Percentiles rank a stretch among this genome's conserved stretches.
phyloP scores from a whole-genome alignment of 2,888 invertebrate species.

The Xestobium rufovillosum region DNA sequence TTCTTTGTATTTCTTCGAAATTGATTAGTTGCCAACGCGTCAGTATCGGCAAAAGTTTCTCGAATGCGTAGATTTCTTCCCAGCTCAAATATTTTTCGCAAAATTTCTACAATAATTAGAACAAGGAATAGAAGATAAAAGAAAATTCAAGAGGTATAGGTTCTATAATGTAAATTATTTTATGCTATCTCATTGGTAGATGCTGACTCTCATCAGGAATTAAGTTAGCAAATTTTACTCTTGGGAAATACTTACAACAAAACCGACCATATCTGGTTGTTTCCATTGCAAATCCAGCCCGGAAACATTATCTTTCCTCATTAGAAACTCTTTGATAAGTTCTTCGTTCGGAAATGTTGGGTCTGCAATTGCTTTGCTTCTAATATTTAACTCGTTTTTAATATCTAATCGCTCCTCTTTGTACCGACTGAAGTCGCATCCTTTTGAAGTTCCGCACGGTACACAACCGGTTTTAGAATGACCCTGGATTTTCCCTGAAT shows the following conservation, averaged over 20 bases:
- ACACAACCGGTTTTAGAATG: slow-evolving; percentile 61
- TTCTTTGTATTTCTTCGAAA: slow-evolving; percentile 24
- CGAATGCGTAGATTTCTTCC: slow-evolving; percentile 68
- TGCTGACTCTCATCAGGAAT: too few relatives aligned
- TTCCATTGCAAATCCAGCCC: slow-evolving; percentile 53
- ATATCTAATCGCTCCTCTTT: slow-evolving; percentile 58
- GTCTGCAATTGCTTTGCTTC: slow-evolving; percentile 58
- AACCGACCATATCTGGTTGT: slow-evolving; percentile 60
- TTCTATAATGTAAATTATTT: too few relatives aligned
- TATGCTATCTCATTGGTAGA: too few relatives aligned
- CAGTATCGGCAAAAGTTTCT: slow-evolving; percentile 67
- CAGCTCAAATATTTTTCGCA: slow-evolving; percentile 61
- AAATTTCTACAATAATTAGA: slow-evolving; percentile 49
- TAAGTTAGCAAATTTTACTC: too few relatives aligned
- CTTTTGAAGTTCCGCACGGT: slow-evolving; percentile 52
- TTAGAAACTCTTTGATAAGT: slow-evolving; percentile 66
- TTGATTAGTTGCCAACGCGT: slow-evolving; percentile 68
- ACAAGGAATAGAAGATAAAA: slow-evolving; percentile 1
- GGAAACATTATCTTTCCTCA: slow-evolving; percentile 48
- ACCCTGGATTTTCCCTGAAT: slow-evolving; percentile 52
- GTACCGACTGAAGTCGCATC: slow-evolving; percentile 52
- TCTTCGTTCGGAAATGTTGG: slow-evolving; percentile 63
- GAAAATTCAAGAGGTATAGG: not conserved
- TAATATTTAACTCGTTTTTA: slow-evolving; percentile 61
- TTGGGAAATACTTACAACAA: slow-evolving; percentile 57